phyloP scores from a whole-genome alignment of 2,113 vertebrate genomes.

The Noctilio leporinus region DNA sequence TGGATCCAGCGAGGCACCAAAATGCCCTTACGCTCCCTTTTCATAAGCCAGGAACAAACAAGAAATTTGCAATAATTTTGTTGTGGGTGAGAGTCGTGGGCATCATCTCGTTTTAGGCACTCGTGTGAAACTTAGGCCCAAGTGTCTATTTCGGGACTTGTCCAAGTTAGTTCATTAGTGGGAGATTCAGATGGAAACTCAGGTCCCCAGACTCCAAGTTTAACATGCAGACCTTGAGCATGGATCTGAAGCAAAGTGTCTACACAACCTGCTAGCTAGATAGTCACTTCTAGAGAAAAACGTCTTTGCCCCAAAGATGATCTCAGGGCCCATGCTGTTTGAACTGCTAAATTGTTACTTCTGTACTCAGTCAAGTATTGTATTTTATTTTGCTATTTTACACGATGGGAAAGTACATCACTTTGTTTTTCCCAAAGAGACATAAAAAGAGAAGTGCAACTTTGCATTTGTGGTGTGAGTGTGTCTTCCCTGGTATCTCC shows the following conservation, averaged over 20 bases:
- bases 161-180: neutral
- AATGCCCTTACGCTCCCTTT: no score
- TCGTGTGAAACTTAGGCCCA: fast-evolving
- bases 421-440: neutral
- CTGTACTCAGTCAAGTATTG: neutral
- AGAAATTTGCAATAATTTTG: neutral
- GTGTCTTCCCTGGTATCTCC: neutral
- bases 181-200: neutral
- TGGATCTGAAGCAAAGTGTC: neutral
- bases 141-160: neutral
- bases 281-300: neutral
- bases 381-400: neutral
- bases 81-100: neutral
- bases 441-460: neutral
- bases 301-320: neutral
- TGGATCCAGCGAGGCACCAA: neutral
- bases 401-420: neutral
- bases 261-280: neutral
- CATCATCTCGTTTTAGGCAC: neutral
- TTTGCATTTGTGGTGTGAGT: neutral
- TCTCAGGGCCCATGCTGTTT: neutral
- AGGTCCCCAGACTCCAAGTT: neutral
- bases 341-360: neutral
- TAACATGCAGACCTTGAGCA: neutral
- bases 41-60: neutral